These are phyloP conservation scores for Diaperis boleti DNA, from an alignment of 2,888 invertebrate species.

Conservation along the genomic window DNA sequence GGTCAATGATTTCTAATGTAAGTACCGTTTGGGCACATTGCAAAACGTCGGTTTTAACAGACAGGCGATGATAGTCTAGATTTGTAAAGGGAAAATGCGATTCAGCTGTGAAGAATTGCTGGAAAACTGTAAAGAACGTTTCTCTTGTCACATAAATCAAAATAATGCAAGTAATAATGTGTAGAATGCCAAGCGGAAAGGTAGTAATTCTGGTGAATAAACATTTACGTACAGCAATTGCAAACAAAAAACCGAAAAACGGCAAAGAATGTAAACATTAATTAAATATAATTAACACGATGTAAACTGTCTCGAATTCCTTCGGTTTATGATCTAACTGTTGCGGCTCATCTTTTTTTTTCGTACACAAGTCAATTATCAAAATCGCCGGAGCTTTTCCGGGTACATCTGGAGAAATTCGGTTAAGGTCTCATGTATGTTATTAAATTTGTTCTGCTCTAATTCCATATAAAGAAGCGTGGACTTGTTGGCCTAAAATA, in stretches of 20 bases:
- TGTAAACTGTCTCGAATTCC: not conserved
- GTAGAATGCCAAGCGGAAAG: constrained; percentile 3
- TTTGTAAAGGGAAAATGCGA: constrained; percentile 2
- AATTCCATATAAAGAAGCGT: constrained; percentile 27
- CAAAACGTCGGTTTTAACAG: not conserved
- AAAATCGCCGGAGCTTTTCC: constrained; percentile 19
- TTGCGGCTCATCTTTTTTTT: too few species aligned
- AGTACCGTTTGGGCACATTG: not conserved
- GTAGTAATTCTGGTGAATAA: not conserved
- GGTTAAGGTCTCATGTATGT: constrained; percentile 36
- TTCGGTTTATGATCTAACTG: not conserved
- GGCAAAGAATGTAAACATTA: not conserved
- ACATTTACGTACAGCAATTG: constrained; percentile 10
- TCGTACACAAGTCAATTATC: too few species aligned
- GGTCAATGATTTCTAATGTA: not conserved
- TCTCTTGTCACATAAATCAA: constrained; percentile 18
- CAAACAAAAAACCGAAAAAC: not conserved
- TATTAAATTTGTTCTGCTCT: constrained; percentile 41
- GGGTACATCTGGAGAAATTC: constrained; percentile 33
- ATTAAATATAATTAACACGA: constrained; percentile 7
- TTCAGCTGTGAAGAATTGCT: not conserved
- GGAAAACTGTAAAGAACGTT: constrained; percentile 3
- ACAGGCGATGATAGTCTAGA: not conserved
- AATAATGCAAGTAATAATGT: not conserved
- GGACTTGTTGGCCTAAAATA: constrained; percentile 34